Conservation (phyloP, 2,113 vertebrate genomes). For the Rhodinocichla rosea region DNA sequence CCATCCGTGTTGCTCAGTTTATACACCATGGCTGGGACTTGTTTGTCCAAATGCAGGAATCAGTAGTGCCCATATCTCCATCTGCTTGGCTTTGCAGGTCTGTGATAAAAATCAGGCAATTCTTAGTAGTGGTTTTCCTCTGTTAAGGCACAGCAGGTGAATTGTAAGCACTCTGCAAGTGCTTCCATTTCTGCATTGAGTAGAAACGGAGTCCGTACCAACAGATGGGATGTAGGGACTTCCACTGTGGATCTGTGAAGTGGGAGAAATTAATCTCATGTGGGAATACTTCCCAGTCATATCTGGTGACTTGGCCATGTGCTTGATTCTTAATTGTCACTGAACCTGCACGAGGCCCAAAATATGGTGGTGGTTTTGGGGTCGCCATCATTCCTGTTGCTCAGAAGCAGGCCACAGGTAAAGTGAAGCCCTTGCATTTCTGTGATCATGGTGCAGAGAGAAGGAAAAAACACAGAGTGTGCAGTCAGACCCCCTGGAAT, state of each 20-base stretch:
- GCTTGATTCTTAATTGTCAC: neutral
- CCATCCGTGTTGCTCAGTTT: neutral
- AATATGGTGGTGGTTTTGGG: neutral
- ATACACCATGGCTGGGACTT: neutral
- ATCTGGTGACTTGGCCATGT: neutral
- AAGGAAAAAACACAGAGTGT: neutral
- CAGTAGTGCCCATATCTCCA: neutral
- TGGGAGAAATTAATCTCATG: neutral
- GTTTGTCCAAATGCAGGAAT: neutral
- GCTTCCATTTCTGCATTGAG: neutral
- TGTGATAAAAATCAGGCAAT: neutral
- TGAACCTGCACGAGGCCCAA: neutral
- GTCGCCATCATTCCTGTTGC: neutral
- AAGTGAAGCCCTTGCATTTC: neutral
- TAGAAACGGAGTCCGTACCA: neutral
- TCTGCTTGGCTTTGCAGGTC: neutral
- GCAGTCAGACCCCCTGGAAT: neutral
- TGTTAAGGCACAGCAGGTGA: neutral
- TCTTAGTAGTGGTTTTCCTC: neutral
- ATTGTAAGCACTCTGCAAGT: neutral
- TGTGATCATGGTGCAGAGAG: neutral
- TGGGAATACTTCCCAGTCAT: neutral
- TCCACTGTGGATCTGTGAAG: neutral
- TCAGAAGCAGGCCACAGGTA: neutral
- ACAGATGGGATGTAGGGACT: neutral